These are phyloP conservation scores for Dolichotis patagonum DNA, from an alignment of 2,113 vertebrate genomes.

Conservation along the genomic window DNA sequence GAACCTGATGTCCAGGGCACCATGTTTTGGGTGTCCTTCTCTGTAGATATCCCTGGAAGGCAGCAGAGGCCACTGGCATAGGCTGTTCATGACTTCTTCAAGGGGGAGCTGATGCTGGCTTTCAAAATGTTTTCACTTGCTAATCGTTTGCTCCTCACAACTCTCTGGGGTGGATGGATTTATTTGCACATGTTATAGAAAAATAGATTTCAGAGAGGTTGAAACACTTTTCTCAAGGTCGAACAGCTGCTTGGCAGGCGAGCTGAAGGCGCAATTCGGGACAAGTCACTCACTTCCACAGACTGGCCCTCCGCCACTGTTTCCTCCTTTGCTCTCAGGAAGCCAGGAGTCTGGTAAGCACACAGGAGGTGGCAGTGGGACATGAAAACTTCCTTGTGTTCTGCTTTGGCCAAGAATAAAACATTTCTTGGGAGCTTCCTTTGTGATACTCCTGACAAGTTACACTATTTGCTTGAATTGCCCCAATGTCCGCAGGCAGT, in stretches of 20 bases:
- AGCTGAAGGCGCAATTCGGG: neutral
- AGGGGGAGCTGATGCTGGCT: neutral
- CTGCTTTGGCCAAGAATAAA: neutral
- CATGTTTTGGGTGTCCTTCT: neutral
- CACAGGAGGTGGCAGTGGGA: too few relatives aligned
- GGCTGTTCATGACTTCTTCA: neutral
- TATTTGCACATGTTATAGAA: neutral
- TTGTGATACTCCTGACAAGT: neutral
- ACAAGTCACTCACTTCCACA: neutral
- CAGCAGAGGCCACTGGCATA: fast-evolving
- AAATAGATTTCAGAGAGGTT: neutral
- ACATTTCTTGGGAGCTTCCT: neutral
- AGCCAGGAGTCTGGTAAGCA: neutral
- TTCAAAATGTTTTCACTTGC: neutral
- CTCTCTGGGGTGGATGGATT: neutral
- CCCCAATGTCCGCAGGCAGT: fast-evolving
- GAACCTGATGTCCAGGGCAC: too few relatives aligned
- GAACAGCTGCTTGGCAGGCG: neutral
- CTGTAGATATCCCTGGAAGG: neutral
- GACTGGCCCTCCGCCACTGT: neutral
- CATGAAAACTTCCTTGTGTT: too few relatives aligned
- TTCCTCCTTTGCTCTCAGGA: neutral
- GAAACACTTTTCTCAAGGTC: neutral
- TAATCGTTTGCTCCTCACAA: neutral
- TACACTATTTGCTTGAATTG: neutral